These are phyloP conservation scores for Pygoscelis adeliae DNA, from an alignment of 2,113 vertebrate species.

Conservation along the genomic window DNA sequence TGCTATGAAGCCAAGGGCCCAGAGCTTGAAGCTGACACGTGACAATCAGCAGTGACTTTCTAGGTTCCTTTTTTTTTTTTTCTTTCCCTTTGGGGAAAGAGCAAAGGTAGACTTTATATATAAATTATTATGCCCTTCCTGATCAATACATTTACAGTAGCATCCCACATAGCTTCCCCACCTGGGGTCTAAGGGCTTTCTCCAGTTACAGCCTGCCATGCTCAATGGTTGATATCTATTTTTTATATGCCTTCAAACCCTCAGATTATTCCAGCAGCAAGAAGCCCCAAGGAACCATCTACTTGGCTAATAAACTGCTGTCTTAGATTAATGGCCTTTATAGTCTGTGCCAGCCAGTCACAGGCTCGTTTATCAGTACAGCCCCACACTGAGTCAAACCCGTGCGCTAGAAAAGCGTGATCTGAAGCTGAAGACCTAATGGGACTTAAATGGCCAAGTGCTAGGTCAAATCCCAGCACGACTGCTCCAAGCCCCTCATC, in stretches of 20 bases:
- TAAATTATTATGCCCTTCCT: constrained; percentile 52
- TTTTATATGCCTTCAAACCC: constrained; percentile 6
- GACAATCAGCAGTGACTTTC: neutral
- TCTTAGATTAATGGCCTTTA: neutral
- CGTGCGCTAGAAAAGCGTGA: rapidly evolving
- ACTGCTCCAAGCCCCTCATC: neutral
- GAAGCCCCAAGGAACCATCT: neutral
- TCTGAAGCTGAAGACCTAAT: neutral
- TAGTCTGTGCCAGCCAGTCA: neutral
- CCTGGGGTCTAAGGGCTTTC: neutral
- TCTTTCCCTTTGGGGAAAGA: neutral
- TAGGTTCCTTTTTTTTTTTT: neutral
- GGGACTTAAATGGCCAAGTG: neutral
- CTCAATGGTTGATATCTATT: neutral
- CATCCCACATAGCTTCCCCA: neutral
- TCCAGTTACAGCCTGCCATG: neutral
- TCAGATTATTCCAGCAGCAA: constrained; percentile 8
- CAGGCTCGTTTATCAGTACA: neutral
- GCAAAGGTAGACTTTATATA: neutral
- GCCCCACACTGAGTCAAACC: neutral
- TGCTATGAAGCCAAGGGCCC: constrained; percentile 44
- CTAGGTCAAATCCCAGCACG: neutral
- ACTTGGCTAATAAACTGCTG: neutral
- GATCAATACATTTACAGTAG: neutral
- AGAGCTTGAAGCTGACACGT: neutral